Evolutionary conservation across 2,888 invertebrate species (phyloP).

Genomic region (Parasteatoda lunata): DNA sequence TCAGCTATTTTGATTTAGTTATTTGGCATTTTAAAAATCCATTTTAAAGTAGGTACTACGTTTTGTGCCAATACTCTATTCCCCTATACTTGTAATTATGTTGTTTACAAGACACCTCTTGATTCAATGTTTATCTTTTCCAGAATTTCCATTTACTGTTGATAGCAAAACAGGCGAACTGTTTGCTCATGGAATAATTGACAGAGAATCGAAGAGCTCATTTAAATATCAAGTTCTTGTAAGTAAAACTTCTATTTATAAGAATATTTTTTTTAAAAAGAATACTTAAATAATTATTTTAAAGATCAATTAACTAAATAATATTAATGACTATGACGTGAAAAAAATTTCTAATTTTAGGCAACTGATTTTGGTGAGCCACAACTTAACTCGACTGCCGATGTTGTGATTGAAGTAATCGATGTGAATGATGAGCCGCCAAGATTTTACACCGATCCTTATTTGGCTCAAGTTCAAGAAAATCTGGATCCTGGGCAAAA

Average conservation of each 20-base stretch:
- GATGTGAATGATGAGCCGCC: constrained; percentile 91
- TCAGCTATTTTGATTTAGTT: no score
- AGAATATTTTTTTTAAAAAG: background rate
- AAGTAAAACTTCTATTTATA: constrained; percentile 71
- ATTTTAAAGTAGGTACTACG: no score
- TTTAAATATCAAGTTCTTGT: constrained; percentile 71
- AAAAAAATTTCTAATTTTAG: constrained; percentile 70
- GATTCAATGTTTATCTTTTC: constrained; percentile 6
- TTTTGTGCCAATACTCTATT: no score
- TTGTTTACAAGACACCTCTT: no score
- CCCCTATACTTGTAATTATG: no score
- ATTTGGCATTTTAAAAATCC: no score
- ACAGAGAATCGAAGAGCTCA: constrained; percentile 71
- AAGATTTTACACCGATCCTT: constrained; percentile 86
- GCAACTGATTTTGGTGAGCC: constrained; percentile 84
- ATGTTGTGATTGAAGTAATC: constrained; percentile 86
- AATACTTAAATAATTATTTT: background rate
- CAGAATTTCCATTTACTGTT: constrained; percentile 72
- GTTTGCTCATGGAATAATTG: constrained; percentile 71
- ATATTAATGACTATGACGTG: background rate
- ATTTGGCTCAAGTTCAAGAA: constrained; percentile 84
- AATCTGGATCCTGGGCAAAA: constrained; percentile 82
- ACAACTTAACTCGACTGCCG: constrained; percentile 78
- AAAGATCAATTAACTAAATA: background rate
- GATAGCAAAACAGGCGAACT: constrained; percentile 72